Evolutionary conservation across 2,888 invertebrate genomes (phyloP).

Genomic region (Ichneumoninae sp.): DNA sequence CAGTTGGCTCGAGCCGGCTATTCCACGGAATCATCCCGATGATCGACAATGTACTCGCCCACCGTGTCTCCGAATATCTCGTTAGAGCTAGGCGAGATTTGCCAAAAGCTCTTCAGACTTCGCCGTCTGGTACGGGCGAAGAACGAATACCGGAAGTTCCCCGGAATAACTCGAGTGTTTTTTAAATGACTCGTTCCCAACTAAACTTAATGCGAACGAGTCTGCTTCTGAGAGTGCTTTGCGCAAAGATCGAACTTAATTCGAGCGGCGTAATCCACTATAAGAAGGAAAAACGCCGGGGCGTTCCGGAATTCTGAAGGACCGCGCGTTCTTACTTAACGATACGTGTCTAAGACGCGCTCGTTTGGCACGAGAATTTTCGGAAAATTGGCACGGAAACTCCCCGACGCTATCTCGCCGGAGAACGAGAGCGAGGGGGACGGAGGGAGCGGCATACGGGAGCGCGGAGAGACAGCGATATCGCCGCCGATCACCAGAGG

Average conservation of each 20-base stretch:
- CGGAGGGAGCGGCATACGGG: constrained; percentile 24
- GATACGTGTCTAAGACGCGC: constrained; percentile 75
- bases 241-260: constrained; percentile 63
- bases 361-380: constrained; percentile 75
- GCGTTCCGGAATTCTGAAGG: constrained; percentile 69
- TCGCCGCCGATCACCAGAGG: constrained; percentile 49
- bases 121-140: constrained; percentile 31
- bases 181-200: constrained; percentile 39
- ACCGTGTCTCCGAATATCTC: constrained; percentile 1
- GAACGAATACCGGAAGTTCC: constrained; percentile 56
- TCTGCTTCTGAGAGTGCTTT: constrained; percentile 7
- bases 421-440: constrained; percentile 26
- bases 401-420: constrained; percentile 50
- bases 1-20: constrained; percentile 3
- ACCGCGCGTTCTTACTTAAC: constrained; percentile 75
- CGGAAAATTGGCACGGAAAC: constrained; percentile 76
- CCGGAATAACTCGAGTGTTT: constrained; percentile 44
- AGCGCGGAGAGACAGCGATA: constrained; percentile 29
- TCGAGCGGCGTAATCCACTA: constrained; percentile 66
- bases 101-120: constrained; percentile 55
- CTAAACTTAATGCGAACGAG: constrained; percentile 41
- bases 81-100: constrained; percentile 23
- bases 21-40: neutral
- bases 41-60: constrained; percentile 18
- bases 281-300: constrained; percentile 63